These are phyloP conservation scores for Oncorhynchus nerka DNA, from an alignment of 2,113 vertebrate genomes.

Conservation along the genomic window DNA sequence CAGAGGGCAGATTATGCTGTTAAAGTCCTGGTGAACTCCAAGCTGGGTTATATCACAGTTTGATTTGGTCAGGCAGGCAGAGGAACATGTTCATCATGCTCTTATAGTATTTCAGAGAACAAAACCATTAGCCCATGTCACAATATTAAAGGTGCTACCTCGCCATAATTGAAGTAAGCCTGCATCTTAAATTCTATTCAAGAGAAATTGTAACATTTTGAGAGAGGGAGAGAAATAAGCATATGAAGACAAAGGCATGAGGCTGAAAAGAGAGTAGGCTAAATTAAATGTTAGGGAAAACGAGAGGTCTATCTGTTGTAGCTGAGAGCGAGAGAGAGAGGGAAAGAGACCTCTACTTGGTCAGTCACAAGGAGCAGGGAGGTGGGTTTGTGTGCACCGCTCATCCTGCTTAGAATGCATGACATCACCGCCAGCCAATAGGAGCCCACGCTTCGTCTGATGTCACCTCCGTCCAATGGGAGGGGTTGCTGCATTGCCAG, in stretches of 20 bases:
- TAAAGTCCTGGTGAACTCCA: background rate
- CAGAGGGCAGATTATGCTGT: conserved; percentile 1
- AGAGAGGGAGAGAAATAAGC: background rate
- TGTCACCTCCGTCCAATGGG: conserved; percentile 72
- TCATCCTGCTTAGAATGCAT: conserved; percentile 52
- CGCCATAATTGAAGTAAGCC: background rate
- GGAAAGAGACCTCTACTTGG: conserved; percentile 23
- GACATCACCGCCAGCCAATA: conserved; percentile 73
- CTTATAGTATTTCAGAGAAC: background rate
- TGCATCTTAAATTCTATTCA: background rate
- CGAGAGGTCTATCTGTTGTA: conserved; percentile 26
- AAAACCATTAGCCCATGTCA: background rate
- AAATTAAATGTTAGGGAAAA: conserved; percentile 7
- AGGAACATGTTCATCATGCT: background rate
- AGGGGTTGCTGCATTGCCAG: conserved; percentile 42
- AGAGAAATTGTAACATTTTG: background rate
- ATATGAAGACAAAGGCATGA: background rate
- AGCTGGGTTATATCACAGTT: background rate
- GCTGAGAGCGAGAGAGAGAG: background rate
- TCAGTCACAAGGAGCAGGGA: conserved; percentile 37
- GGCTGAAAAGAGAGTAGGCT: background rate
- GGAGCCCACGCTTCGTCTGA: conserved; percentile 46
- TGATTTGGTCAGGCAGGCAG: background rate
- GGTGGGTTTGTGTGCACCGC: conserved; percentile 36
- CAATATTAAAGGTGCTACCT: background rate